Evolutionary conservation across 2,888 invertebrate genomes (phyloP).

Genomic region (Harpagoxenus sublaevis): DNA sequence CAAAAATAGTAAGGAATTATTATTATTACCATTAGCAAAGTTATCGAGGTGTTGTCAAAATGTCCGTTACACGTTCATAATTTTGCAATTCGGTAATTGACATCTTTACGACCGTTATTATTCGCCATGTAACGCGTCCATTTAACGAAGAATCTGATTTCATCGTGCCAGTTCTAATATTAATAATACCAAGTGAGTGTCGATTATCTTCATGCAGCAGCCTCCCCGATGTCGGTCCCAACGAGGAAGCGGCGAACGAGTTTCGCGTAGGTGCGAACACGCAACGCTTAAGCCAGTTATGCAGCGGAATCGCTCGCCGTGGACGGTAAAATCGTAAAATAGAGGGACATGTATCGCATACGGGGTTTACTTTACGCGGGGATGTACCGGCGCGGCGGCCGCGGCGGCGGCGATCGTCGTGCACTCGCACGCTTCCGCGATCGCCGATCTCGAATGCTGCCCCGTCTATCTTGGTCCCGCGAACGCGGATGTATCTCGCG

Average conservation of each 20-base stretch:
- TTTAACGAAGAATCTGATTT: not conserved
- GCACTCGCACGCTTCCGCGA: slow-evolving; percentile 49
- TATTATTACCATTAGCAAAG: not conserved
- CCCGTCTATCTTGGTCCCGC: slow-evolving; percentile 32
- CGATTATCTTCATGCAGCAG: not conserved
- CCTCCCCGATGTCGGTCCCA: slow-evolving; percentile 18
- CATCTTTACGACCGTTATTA: slow-evolving; percentile 37
- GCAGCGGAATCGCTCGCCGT: slow-evolving; percentile 60
- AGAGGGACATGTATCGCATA: slow-evolving; percentile 62
- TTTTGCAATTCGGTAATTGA: slow-evolving; percentile 60
- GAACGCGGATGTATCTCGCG: slow-evolving; percentile 65
- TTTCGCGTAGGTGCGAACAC: slow-evolving; percentile 74
- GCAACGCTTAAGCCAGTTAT: slow-evolving; percentile 73
- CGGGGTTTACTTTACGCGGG: slow-evolving; percentile 36
- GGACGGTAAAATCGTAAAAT: slow-evolving; percentile 71
- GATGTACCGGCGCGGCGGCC: slow-evolving; percentile 29
- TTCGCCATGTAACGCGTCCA: slow-evolving; percentile 17
- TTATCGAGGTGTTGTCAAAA: not conserved
- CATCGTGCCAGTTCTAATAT: slow-evolving; percentile 5
- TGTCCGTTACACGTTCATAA: not conserved
- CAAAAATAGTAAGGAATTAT: not conserved
- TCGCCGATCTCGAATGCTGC: slow-evolving; percentile 28
- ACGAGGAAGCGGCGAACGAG: slow-evolving; percentile 70
- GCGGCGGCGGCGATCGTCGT: not conserved
- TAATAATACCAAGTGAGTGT: not conserved